phyloP scores from a whole-genome alignment of 2,888 invertebrate genomes.

The Ametastegia equiseti region DNA sequence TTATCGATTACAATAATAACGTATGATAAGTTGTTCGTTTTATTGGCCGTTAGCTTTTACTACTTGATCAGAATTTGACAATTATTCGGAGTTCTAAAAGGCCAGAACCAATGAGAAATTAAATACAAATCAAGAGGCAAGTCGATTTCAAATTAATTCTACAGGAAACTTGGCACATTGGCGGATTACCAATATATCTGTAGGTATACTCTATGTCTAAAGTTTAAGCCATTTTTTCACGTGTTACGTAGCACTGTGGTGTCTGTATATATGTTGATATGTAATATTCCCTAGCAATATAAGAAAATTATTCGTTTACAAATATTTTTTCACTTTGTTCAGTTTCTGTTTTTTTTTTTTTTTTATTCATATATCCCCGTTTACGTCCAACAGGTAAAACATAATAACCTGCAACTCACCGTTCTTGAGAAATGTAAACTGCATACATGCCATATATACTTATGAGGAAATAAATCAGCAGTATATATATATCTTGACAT shows the following conservation, averaged over 20 bases:
- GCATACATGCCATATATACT: background rate
- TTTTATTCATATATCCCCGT: too few relatives aligned
- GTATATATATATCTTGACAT: too few relatives aligned
- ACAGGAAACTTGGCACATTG: slow-evolving; percentile 1
- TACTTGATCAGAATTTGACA: too few relatives aligned
- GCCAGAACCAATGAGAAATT: background rate
- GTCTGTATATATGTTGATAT: slow-evolving; percentile 75
- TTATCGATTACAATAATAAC: too few relatives aligned
- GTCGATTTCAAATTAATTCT: too few relatives aligned
- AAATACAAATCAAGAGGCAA: too few relatives aligned
- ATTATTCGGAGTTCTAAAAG: too few relatives aligned
- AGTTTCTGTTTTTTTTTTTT: background rate
- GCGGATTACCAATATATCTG: slow-evolving; percentile 39
- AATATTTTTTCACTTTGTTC: slow-evolving; percentile 39
- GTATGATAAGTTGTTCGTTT: too few relatives aligned
- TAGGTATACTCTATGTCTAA: slow-evolving; percentile 31
- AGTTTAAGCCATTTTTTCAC: slow-evolving; percentile 60
- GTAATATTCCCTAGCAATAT: slow-evolving; percentile 72
- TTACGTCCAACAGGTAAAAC: background rate
- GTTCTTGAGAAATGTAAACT: background rate
- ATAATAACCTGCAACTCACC: background rate
- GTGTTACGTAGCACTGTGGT: slow-evolving; percentile 68
- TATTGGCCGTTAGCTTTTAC: too few relatives aligned
- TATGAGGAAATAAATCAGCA: too few relatives aligned
- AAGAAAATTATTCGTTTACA: slow-evolving; percentile 62